Evolutionary conservation across 2,797 vertebrate genomes (phyloP), one percentile per base, ranked within the genome.

Genomic region (Betta splendens): DNA sequence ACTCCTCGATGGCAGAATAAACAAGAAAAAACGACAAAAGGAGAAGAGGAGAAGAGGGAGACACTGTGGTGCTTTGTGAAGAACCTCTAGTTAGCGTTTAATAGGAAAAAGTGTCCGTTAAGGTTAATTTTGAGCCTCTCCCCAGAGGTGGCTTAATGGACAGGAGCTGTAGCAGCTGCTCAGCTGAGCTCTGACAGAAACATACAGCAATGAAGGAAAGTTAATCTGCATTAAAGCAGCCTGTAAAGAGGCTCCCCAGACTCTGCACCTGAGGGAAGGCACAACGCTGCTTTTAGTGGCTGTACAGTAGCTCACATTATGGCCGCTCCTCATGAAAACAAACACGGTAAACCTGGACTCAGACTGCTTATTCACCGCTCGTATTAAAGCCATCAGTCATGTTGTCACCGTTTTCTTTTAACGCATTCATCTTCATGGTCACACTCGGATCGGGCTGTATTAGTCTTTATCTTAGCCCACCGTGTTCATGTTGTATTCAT

Each of bases 301-400:
- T 42, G 32, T 38, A 51, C 46, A 59, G 51, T 17, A 25, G 16
- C 60, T 71, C 57, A 37, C 7, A 50, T 61, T 48, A 40, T 18
- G 37, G 28, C 46, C 56, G 50, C 63, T 47, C 58, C 70, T 69
- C 47, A 68, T 65, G 56, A 67, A 76, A 67, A 69, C 29, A 64
- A 61, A 81, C 65, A 28, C 23, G 5, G 29, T 20, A 38, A 61
- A 66, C 69, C 61, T 57, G n/a, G 2, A 58, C 65, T 44, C 47
- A 38, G 53, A 58, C 51, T 21, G 65, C 72, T 74, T 61, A 36
- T 48, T 72, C 77, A 45, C 58, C 0, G 59, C 51, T 47, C 8
- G 43, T 81, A 77, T 84, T 77, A 80, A 80, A 84, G 45, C 67
- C 17, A 81, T 81, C 75, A 60, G 52, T 85, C 79, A 82, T 43